These are phyloP conservation scores for Cephus cinctus DNA, from an alignment of 1,140 invertebrate genomes.

Conservation along the genomic window DNA sequence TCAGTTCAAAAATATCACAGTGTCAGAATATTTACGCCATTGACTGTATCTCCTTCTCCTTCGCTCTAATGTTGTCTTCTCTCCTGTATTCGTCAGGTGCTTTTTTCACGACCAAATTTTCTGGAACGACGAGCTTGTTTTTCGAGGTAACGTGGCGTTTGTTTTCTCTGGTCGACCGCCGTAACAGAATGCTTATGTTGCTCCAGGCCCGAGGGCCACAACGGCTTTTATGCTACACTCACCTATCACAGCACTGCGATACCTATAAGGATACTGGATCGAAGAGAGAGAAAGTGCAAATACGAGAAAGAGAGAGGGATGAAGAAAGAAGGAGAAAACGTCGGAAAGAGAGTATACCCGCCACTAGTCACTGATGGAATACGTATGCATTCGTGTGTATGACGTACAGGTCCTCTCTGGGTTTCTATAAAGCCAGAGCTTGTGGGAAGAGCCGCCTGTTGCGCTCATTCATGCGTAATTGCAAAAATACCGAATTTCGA, in stretches of 20 bases:
- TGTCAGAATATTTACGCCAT: too few species aligned
- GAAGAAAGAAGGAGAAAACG: neutral
- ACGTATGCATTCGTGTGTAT: neutral
- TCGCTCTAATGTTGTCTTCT: too few species aligned
- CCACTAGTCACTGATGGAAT: neutral
- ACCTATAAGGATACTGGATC: neutral
- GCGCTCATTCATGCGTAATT: constrained; percentile 42
- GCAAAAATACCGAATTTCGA: constrained; percentile 42
- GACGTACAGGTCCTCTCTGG: neutral
- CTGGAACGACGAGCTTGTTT: neutral
- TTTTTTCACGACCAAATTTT: too few species aligned
- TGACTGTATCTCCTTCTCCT: too few species aligned
- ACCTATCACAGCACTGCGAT: neutral
- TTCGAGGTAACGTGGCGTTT: neutral
- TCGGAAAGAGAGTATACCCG: neutral
- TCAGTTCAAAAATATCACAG: too few species aligned
- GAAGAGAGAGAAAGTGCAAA: neutral
- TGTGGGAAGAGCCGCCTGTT: constrained; percentile 48
- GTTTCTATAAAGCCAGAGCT: too few species aligned
- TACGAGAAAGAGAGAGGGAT: neutral
- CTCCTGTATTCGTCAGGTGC: too few species aligned
- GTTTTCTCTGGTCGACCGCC: neutral
- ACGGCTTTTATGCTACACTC: neutral
- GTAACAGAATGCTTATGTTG: neutral
- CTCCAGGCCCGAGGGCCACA: neutral